These are phyloP conservation scores for Bicyclus anynana DNA, from an alignment of 1,140 invertebrate genomes.

Conservation along the genomic window DNA sequence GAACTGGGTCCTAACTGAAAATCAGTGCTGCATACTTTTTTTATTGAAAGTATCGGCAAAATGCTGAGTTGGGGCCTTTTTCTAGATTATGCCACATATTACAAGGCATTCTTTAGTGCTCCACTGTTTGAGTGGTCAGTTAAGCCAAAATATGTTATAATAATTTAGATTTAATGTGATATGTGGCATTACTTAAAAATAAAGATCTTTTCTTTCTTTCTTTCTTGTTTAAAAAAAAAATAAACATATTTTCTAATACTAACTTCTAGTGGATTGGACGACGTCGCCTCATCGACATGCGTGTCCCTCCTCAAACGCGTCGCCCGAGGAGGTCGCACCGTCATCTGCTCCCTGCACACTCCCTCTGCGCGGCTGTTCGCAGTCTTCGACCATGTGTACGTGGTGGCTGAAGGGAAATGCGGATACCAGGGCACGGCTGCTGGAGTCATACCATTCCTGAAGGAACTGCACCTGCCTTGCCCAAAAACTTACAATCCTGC, in stretches of 20 bases:
- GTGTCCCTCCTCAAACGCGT: slow-evolving; percentile 86
- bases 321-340: slow-evolving; percentile 88
- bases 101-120: too few relatives aligned
- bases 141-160: too few relatives aligned
- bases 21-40: too few relatives aligned
- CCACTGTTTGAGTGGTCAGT: too few relatives aligned
- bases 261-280: slow-evolving; percentile 84
- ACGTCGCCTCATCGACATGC: slow-evolving; percentile 86
- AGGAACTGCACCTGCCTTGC: slow-evolving; percentile 82
- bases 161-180: too few relatives aligned
- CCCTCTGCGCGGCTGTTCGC: slow-evolving; percentile 89
- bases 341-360: slow-evolving; percentile 95
- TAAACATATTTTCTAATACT: background rate
- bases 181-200: too few relatives aligned
- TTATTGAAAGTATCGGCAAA: too few relatives aligned
- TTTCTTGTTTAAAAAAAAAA: too few relatives aligned
- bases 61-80: too few relatives aligned
- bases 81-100: too few relatives aligned
- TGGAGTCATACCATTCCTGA: slow-evolving; percentile 84
- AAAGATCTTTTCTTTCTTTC: too few relatives aligned
- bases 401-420: slow-evolving; percentile 85
- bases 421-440: slow-evolving; percentile 83
- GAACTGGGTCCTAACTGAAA: too few relatives aligned
- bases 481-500: slow-evolving; percentile 89
- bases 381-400: slow-evolving; percentile 87